Evolutionary conservation across 2,113 vertebrate genomes (phyloP).

Genomic region (Callipepla californica): DNA sequence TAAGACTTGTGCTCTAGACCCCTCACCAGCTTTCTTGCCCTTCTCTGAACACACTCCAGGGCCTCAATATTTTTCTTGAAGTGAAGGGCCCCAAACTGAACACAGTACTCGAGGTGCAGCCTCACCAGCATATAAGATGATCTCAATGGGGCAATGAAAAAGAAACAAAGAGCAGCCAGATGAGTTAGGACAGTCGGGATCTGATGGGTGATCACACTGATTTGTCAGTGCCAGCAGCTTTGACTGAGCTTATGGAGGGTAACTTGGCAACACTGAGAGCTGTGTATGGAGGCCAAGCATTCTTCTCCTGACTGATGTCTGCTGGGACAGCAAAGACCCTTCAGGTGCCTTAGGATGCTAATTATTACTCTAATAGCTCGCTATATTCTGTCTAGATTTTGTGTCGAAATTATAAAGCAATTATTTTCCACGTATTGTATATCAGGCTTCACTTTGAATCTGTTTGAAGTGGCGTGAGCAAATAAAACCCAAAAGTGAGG

Average conservation of each 20-base stretch:
- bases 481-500: not conserved
- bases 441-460: not conserved
- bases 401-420: too few relatives aligned
- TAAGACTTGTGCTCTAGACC: too few relatives aligned
- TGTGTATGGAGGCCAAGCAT: accelerated
- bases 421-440: not conserved
- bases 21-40: too few relatives aligned
- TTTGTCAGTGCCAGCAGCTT: not conserved
- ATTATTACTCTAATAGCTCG: not conserved
- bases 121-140: not conserved
- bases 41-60: too few relatives aligned
- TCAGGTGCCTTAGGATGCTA: not conserved
- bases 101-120: too few relatives aligned
- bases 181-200: not conserved
- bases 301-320: not conserved
- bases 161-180: not conserved
- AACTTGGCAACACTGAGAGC: not conserved
- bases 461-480: not conserved
- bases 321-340: not conserved
- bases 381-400: not conserved
- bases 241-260: not conserved
- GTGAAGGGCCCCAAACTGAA: too few relatives aligned
- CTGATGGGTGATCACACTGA: accelerated
- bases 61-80: too few relatives aligned
- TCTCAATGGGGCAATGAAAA: not conserved